Percentiles rank a stretch among this genome's conserved stretches.
phyloP scores from a whole-genome alignment of 2,888 invertebrate genomes.

The Tortricodes alternella region DNA sequence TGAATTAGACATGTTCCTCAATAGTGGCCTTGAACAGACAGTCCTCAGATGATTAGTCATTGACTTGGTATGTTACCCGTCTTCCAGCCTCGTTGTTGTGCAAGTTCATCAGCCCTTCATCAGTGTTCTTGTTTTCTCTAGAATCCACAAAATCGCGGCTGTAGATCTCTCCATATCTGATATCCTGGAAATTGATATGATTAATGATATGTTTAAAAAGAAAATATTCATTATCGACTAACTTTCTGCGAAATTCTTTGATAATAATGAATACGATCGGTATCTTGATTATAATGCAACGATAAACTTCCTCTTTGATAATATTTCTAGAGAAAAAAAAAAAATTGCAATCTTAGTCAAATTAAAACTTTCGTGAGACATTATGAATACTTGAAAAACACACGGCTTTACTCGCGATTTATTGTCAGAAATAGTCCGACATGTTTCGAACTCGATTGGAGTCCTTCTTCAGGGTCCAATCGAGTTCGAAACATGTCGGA shows the following conservation, averaged over 20 bases:
- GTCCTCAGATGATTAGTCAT: no score
- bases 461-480: no score
- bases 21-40: no score
- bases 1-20: no score
- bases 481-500: no score
- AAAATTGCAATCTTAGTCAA: no score
- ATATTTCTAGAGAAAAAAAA: background rate
- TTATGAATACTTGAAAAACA: no score
- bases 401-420: no score
- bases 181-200: slow-evolving; percentile 81
- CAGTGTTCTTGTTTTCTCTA: slow-evolving; percentile 87
- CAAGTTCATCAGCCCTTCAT: slow-evolving; percentile 92
- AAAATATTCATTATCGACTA: background rate
- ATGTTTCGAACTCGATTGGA: no score
- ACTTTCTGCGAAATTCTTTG: background rate
- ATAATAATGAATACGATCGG: background rate
- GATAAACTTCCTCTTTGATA: slow-evolving; percentile 6
- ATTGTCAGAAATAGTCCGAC: no score
- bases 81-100: slow-evolving; percentile 97
- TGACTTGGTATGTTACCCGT: slow-evolving; percentile 78
- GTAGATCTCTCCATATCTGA: slow-evolving; percentile 92
- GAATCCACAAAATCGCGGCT: slow-evolving; percentile 94
- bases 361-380: no score
- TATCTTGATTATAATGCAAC: background rate
- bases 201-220: no score